These are phyloP conservation scores for Choreutis nemorana DNA, from an alignment of 2,888 invertebrate species.

Conservation along the genomic window DNA sequence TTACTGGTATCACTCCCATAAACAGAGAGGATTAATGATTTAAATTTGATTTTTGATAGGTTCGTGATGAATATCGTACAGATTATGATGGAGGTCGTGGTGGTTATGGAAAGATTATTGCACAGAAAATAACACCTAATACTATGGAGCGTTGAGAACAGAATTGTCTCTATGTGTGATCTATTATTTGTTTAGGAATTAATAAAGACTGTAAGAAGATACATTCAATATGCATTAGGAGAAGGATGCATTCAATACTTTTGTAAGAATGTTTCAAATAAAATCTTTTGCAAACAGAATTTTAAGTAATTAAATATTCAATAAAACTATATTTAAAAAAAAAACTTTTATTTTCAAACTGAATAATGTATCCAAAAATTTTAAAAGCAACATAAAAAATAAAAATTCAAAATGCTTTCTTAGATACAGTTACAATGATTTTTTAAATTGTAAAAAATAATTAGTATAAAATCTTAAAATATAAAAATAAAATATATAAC, in stretches of 20 bases:
- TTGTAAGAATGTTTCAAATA: no score
- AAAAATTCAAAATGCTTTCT: no score
- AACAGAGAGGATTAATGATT: no score
- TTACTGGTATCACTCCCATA: no score
- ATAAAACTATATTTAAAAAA: neutral
- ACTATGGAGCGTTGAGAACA: conserved; percentile 55
- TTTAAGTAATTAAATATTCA: neutral
- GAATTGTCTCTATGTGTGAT: conserved; percentile 4
- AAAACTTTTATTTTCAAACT: neutral
- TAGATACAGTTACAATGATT: no score
- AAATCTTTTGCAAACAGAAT: no score
- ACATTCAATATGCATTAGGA: neutral
- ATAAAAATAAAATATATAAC: no score
- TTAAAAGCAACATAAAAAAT: no score
- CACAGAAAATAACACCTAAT: conserved; percentile 78
- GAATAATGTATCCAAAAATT: neutral
- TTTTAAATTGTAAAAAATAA: no score
- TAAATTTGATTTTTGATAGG: conserved; percentile 57
- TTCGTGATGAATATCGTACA: conserved; percentile 96
- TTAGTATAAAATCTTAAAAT: no score
- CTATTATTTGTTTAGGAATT: neutral
- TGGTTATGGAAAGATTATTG: conserved; percentile 95
- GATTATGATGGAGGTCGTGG: conserved; percentile 97
- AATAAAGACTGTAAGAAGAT: neutral
- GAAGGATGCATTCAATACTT: no score